Conservation (phyloP, 2,888 invertebrate species). For the Belgica antarctica region DNA sequence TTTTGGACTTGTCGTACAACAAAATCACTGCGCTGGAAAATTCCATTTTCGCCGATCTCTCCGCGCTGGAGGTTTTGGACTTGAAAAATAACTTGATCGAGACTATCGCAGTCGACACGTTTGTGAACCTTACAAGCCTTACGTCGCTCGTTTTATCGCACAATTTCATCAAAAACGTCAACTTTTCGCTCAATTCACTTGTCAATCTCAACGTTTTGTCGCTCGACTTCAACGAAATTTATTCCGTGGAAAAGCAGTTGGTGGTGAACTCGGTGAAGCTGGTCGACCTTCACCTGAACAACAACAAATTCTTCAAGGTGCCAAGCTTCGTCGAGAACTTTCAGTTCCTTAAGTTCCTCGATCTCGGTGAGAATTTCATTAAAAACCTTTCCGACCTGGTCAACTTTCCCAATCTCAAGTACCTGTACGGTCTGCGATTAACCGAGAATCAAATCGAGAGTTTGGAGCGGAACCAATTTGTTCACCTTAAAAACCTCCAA, state of each 20-base stretch:
- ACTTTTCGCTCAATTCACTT: conserved; percentile 37
- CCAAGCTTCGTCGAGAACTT: conserved; percentile 41
- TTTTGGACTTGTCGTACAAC: conserved; percentile 32
- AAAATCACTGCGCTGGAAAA: conserved; percentile 41
- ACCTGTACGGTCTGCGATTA: conserved; percentile 40
- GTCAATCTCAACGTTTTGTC: conserved; percentile 37
- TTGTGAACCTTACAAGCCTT: conserved; percentile 26
- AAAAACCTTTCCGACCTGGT: conserved; percentile 38
- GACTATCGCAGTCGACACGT: conserved; percentile 29
- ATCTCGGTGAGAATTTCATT: conserved; percentile 43
- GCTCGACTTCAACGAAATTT: conserved; percentile 43
- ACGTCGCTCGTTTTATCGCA: conserved; percentile 38
- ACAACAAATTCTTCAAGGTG: conserved; percentile 40
- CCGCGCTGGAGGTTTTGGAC: conserved; percentile 28
- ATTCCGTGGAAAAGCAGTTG: conserved; percentile 37
- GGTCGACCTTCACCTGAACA: conserved; percentile 38
- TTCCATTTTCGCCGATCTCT: conserved; percentile 35
- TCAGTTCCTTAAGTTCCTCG: conserved; percentile 38
- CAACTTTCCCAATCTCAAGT: conserved; percentile 37
- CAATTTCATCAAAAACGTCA: conserved; percentile 42
- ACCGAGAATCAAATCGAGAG: conserved; percentile 41
- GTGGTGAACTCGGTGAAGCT: conserved; percentile 38
- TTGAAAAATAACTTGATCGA: conserved; percentile 42
- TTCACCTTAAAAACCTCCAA: conserved; percentile 36
- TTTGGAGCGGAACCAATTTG: conserved; percentile 36